Base-by-base conservation (phyloP, 2,888 invertebrate genomes). In the Isoperla grammatica region DNA sequence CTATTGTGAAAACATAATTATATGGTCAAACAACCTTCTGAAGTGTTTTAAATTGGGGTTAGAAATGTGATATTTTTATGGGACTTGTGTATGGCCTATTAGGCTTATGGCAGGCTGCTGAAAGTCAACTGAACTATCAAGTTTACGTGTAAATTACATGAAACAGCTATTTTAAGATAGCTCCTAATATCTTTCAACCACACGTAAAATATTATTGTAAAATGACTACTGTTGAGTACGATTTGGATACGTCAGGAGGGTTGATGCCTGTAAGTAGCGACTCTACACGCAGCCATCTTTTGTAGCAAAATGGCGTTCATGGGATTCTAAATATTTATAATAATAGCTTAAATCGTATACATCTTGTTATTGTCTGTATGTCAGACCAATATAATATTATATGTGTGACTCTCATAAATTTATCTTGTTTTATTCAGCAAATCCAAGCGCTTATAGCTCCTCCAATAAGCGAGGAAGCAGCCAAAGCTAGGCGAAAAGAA, bases 391-490 rank as follows among this genome's bases (percentile, higher is more conserved):
- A 29, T 29, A 29, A 29, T 29, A 8, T 29, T 6, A 4, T 8
- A 29, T 8, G 8, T 8, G 8, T 29, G 29, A 29, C 8, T 29
- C 29, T 29, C 4, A 29, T 29, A 29, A 29, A 50, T 22, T 13
- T 58, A 58, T 65, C 48, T 48, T 63, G 69, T 64, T 65, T 58
- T 75, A 68, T 78, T 50, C 73, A 95, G 94, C 86, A 92, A 79
- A 93, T 95, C 67, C 89, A 92, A 72, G 87, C 87, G 20, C 77
- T 95, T 56, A 90, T 94, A 67, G 91, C 91, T 66, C 93, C 94
- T 12, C 95, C 95, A 8, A 84, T 86, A 22, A 88, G 87, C 68
- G 90, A 90, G 56, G 83, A 87, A 57, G 65, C 69, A 17, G 71
- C 69, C 45, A 74, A 77, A 46, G 83, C 82, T 69, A 84, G 79